These are phyloP conservation scores for Phengaris alcon DNA, from an alignment of 2,888 invertebrate species.

Conservation along the genomic window DNA sequence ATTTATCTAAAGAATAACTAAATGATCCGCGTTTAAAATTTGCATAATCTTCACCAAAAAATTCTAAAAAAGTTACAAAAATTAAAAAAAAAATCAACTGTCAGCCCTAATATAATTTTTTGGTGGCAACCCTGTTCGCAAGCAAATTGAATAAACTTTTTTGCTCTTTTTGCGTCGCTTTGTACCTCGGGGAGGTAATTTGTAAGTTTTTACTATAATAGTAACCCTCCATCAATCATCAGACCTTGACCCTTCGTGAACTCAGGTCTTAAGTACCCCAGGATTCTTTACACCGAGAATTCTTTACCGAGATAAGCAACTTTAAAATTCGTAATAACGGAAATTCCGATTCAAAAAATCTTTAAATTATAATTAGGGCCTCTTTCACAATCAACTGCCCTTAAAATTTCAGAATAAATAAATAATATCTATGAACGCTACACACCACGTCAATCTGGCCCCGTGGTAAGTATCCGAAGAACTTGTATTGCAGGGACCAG, in stretches of 20 bases:
- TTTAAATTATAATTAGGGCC: no score
- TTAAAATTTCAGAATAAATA: no score
- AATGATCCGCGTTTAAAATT: no score
- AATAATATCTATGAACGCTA: no score
- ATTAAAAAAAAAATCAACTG: not conserved
- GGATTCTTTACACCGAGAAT: not conserved
- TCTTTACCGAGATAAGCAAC: not conserved
- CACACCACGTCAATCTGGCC: no score
- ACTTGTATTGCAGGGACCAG: no score
- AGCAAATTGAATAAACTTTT: not conserved
- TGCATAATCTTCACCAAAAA: no score
- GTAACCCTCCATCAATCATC: not conserved
- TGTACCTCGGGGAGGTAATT: conserved; percentile 15
- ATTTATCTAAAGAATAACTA: no score
- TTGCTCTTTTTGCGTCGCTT: not conserved
- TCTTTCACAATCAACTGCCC: no score
- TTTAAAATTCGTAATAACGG: not conserved
- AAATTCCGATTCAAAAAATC: no score
- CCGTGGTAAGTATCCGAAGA: no score
- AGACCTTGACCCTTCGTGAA: conserved; percentile 1
- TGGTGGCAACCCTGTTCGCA: not conserved
- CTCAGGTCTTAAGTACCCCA: not conserved
- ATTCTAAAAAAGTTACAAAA: not conserved
- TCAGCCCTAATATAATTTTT: not conserved
- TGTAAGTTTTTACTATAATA: conserved; percentile 13